Base-by-base conservation (phyloP, 2,888 invertebrate species). In the Stomorhina lunata region DNA sequence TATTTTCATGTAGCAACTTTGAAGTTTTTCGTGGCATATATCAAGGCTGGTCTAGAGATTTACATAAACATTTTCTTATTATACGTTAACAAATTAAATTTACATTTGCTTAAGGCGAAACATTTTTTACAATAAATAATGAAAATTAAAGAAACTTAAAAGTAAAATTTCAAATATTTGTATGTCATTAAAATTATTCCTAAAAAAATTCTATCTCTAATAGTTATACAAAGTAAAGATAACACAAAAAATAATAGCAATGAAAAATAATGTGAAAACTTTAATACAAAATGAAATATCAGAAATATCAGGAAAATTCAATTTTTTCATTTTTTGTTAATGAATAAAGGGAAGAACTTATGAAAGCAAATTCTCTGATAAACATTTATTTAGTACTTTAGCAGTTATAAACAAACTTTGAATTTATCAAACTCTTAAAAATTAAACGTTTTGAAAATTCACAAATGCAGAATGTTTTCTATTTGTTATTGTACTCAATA, bases 401-500 rank as follows among this genome's bases (percentile, higher is more conserved):
- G 27, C 40, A 29, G n/a, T 25, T 40, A 22, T 57, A 57, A 66
- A 32, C 57, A 45, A 25, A 6, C 48, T 15, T 12, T n/a, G n/a
- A 69, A 63, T 78, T 78, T 69, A 45, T 22, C n/a, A 48, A 66
- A 43, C 76, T 71, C 59, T 76, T 76, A 50, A 81, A 71, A 65
- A 50, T 17, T 48, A 37, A 71, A 75, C 63, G 48, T 65, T 75
- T 80, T 71, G 57, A 65, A 80, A 76, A 57, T 40, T 50, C 50
- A 45, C 37, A 50, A 50, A 66, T 59, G 20, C 43, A 50, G 27
- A 48, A 43, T n/a, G n/a, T n/a, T 48, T 32, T 57, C 17, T 50
- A 59, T 48, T 57, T 57, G 20, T n/a, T 66, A 37, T 59, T 73
- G 40, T 57, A 73, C 25, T 10, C 22, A 34, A 40, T 40, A 55